A percentile compares a stretch with the other conserved stretches of the same genome.
These are phyloP conservation scores for Macropis europaea DNA, from an alignment of 2,888 invertebrate genomes.

Conservation along the genomic window DNA sequence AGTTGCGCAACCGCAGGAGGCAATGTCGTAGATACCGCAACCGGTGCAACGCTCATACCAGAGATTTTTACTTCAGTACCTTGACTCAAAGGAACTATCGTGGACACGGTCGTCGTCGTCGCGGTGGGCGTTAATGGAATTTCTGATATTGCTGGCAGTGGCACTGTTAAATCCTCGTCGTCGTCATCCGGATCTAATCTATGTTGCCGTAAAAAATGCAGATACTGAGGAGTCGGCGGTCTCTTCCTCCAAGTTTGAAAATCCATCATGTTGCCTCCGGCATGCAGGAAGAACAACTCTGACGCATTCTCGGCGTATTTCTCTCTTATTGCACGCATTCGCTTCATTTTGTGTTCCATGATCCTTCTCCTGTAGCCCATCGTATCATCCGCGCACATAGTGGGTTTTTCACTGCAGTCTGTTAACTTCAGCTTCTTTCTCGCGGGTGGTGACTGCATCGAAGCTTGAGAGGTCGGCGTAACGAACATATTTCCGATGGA, in stretches of 20 bases:
- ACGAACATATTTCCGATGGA: constrained; percentile 78
- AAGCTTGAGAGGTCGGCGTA: constrained; percentile 67
- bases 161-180: constrained; percentile 78
- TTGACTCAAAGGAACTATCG: constrained; percentile 67
- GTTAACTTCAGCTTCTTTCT: constrained; percentile 80
- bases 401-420: constrained; percentile 77
- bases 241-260: constrained; percentile 91
- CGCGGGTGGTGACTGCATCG: constrained; percentile 76
- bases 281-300: constrained; percentile 93
- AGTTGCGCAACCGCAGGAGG: constrained; percentile 84
- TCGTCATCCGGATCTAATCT: constrained; percentile 84
- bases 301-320: constrained; percentile 89
- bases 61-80: constrained; percentile 83
- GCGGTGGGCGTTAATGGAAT: constrained; percentile 48
- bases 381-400: constrained; percentile 78
- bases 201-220: constrained; percentile 88
- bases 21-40: constrained; percentile 83
- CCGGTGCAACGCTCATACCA: constrained; percentile 82
- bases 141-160: constrained; percentile 60
- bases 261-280: constrained; percentile 94
- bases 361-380: constrained; percentile 83
- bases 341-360: constrained; percentile 86
- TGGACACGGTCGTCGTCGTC: constrained; percentile 43
- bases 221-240: constrained; percentile 87
- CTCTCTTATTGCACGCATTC: constrained; percentile 86